Percentiles rank a stretch among this genome's conserved stretches.
These are phyloP conservation scores for Hydropotes inermis DNA, from an alignment of 2,113 vertebrate species.

Conservation along the genomic window DNA sequence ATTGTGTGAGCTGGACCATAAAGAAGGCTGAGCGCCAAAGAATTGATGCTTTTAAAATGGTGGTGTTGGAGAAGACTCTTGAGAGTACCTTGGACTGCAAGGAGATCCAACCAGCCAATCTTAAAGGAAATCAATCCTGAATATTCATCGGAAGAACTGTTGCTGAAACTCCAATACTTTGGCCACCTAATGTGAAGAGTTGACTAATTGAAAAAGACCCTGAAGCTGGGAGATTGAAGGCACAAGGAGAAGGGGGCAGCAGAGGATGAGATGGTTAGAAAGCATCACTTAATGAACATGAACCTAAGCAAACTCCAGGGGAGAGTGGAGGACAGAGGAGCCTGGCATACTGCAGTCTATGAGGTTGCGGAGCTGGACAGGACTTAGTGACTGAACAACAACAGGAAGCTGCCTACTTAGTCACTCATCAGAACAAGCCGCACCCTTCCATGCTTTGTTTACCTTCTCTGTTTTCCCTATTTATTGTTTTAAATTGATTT, in stretches of 20 bases:
- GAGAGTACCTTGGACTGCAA: neutral
- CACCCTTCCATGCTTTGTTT: conserved; percentile 76
- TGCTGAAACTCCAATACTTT: neutral
- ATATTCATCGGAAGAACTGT: neutral
- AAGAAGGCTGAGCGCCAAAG: fast-evolving
- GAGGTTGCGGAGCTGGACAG: neutral
- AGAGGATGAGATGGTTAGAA: neutral
- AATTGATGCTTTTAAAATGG: neutral
- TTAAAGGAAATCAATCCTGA: neutral
- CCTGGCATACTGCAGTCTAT: neutral
- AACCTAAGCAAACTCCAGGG: neutral
- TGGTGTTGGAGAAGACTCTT: neutral
- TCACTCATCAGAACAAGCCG: conserved; percentile 61
- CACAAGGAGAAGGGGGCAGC: neutral
- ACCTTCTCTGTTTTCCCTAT: conserved; percentile 68
- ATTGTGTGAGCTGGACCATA: neutral
- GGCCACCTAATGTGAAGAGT: neutral
- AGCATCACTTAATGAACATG: neutral
- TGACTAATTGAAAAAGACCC: neutral
- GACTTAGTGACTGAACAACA: neutral
- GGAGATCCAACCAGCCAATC: neutral
- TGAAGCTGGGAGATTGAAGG: neutral
- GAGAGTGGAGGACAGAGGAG: neutral
- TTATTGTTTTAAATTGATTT: conserved; percentile 72
- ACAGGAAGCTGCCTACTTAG: conserved; percentile 72